Evolutionary conservation across 2,797 vertebrate genomes (phyloP), one percentile per base, ranked within the genome.

Genomic region (Anguilla pacifica): DNA sequence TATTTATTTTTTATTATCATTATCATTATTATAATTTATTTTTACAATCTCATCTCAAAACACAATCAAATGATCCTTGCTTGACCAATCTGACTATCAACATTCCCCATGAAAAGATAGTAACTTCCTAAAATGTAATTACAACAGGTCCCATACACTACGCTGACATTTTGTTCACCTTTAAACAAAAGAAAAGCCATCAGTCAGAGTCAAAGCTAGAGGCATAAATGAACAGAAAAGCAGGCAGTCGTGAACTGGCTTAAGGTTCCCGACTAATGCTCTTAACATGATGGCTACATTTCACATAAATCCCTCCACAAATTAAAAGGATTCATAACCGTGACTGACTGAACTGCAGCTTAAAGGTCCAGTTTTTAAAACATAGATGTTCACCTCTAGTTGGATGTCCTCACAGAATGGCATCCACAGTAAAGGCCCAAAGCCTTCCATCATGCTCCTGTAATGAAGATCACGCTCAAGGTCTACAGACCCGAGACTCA

Each of bases 401-500:
- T 6, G 6, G 28, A 10, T 74, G 7, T 17, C 31, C 70, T 17
- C 19, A 35, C 28, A 39, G 28, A 35, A 39, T 74, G 15, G 39
- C 31, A 17, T 43, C 74, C 74, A 77, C 74, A 43, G 74, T 43
- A 43, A 72, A 6, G 74, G 17, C 31, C 35, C 6, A 0, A 43
- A 35, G 17, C 13, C 35, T 43, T 43, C 72, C 35, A 35, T 43
- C 35, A 77, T 19, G 0, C 74, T 43, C 31, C 74, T 43, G 35
- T 39, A 43, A 77, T 77, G 39, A 43, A 77, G 31, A 77, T 77
- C 74, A 77, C 35, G 35, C 35, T 77, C 74, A 87, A 85, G 86
- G 86, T 90, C 59, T 81, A 51, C 85, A 85, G 57, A 88, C 88
- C 87, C 89, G 85, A 86, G 85, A 90, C 84, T 89, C 87, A 88